These are phyloP conservation scores for Tortricodes alternella DNA, from an alignment of 2,888 invertebrate genomes.

Conservation along the genomic window DNA sequence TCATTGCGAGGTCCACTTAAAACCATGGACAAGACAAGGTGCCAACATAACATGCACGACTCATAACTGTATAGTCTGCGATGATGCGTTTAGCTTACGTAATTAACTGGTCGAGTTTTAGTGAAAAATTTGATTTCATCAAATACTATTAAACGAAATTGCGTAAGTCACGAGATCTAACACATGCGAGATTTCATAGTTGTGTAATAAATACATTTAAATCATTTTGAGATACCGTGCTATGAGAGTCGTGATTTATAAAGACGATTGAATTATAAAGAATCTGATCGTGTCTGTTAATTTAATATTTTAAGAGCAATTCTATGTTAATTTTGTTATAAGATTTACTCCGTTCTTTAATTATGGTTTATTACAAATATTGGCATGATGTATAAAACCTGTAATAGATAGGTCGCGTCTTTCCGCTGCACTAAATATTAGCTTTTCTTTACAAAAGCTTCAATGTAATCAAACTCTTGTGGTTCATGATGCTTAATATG, in stretches of 20 bases:
- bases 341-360: neutral
- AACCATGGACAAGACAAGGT: constrained; percentile 25
- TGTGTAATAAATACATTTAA: constrained; percentile 24
- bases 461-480: too few species aligned
- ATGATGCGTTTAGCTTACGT: constrained; percentile 10
- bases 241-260: constrained; percentile 14
- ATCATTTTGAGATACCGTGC: constrained; percentile 19
- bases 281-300: neutral
- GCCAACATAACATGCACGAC: constrained; percentile 25
- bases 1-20: constrained; percentile 23
- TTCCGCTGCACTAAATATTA: too few species aligned
- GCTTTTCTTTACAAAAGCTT: too few species aligned
- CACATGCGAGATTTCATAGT: constrained; percentile 20
- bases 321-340: constrained; percentile 3
- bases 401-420: too few species aligned
- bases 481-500: too few species aligned
- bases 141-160: constrained; percentile 34
- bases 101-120: constrained; percentile 20
- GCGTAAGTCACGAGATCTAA: constrained; percentile 39
- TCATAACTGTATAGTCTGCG: constrained; percentile 19
- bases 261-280: constrained; percentile 1
- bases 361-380: neutral
- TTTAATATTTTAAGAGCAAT: constrained; percentile 1
- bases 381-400: too few species aligned
- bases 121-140: constrained; percentile 34